Evolutionary conservation across 2,888 invertebrate species (phyloP), one percentile per base, ranked within the genome.

Genomic region (Chymomyza caudatula): DNA sequence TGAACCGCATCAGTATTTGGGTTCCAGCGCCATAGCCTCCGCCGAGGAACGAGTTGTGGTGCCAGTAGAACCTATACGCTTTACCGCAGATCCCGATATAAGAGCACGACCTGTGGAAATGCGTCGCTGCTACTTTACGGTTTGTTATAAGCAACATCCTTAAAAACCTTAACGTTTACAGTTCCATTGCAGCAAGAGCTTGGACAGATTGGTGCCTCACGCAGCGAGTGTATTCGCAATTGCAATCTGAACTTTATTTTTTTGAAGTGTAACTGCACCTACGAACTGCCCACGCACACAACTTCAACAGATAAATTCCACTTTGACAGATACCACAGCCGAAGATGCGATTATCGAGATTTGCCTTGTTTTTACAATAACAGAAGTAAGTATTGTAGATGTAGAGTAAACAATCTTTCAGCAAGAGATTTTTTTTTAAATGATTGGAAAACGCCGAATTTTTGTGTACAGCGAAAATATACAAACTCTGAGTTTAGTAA

Each of bases 121-220:
- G 68, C 76, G 87, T 0, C 76, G 70, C 22, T 87, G 88, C 17
- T 84, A 74, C 23, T 87, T 86, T 15, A 13, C 65, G 54, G 81
- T 82, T 67, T 43, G 17, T 13, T 23, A 6, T 11, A 17, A 22
- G 3, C 25, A 52, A 4, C 13, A 2, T 3, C 5, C 4, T 4
- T 0, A 17, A 29, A 13, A 2, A 2, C 13, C 2, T n/a, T 11
- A 25, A 25, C 6, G 1, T 5, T 20, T 2, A 1, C 15, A 8
- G 3, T 47, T 4, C 13, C 4, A 3, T 11, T 37, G 1, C 37
- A 74, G 67, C 62, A 63, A 1, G 80, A 84, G 43, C 42, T 76
- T 3, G 51, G 1, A 4, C 25, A 19, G 0, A 63, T 57, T 11
- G 58, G 59, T 0, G 23, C 23, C 3, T 61, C 69, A 0, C 73